Evolutionary conservation across 2,888 invertebrate species (phyloP).

Genomic region (Palloptera scutellata): DNA sequence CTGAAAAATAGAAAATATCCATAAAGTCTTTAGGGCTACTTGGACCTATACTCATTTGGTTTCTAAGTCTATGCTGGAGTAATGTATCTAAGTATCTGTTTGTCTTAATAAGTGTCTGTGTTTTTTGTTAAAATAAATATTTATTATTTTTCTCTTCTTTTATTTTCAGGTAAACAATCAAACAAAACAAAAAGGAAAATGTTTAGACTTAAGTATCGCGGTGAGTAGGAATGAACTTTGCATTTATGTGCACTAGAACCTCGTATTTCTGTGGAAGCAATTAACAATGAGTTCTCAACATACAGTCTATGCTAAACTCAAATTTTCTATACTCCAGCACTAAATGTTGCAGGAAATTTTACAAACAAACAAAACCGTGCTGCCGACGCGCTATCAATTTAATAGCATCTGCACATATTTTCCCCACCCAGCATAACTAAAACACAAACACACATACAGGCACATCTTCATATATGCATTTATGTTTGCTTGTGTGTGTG

Average conservation of each 20-base stretch:
- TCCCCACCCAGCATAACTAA: not conserved
- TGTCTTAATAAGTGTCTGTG: too few relatives aligned
- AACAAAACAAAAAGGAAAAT: conserved; percentile 40
- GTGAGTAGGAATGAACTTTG: conserved; percentile 40
- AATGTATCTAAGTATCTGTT: too few relatives aligned
- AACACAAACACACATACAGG: conserved; percentile 1
- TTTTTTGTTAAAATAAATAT: conserved; percentile 14
- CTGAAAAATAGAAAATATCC: too few relatives aligned
- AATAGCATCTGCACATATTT: conserved; percentile 59
- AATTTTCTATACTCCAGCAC: conserved; percentile 18
- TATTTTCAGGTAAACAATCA: conserved; percentile 48
- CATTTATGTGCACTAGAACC: not conserved
- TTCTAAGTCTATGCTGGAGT: too few relatives aligned
- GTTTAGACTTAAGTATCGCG: conserved; percentile 41
- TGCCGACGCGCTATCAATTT: conserved; percentile 55
- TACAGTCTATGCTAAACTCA: not conserved
- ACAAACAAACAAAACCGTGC: conserved; percentile 18
- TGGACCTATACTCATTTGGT: too few relatives aligned
- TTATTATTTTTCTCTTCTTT: conserved; percentile 14
- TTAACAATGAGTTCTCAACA: not conserved
- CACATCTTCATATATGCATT: not conserved
- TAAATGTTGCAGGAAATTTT: conserved; percentile 13
- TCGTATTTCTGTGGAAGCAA: not conserved
- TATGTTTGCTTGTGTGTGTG: not conserved
- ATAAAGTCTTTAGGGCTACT: too few relatives aligned